These are phyloP conservation scores for Philotrypesis tridentata DNA, from an alignment of 1,140 invertebrate species.

Conservation along the genomic window DNA sequence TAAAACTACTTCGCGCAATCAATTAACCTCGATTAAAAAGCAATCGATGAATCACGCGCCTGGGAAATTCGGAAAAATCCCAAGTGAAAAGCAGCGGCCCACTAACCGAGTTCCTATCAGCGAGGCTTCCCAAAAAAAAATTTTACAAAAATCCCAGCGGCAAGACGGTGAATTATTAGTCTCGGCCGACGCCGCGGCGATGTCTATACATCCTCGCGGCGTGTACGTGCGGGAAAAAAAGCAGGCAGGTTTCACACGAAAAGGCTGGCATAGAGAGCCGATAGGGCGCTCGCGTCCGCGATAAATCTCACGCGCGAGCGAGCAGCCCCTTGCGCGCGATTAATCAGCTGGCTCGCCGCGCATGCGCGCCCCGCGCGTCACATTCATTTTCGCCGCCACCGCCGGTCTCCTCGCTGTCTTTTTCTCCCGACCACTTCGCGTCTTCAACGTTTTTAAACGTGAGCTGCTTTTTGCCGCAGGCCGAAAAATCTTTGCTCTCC, in stretches of 20 bases:
- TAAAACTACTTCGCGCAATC: background rate
- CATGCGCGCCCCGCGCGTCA: background rate
- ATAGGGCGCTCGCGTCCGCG: background rate
- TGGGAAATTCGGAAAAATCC: background rate
- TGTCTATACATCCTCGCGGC: background rate
- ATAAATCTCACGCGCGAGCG: constrained; percentile 5
- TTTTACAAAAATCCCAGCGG: constrained; percentile 19
- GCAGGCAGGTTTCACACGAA: constrained; percentile 25
- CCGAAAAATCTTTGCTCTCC: background rate
- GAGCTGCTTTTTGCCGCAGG: background rate
- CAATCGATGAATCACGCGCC: background rate
- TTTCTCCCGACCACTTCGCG: background rate
- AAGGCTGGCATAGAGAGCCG: background rate
- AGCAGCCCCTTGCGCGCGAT: background rate
- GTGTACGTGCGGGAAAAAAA: background rate
- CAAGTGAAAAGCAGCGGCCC: background rate
- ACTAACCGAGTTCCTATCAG: background rate
- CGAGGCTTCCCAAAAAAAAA: background rate
- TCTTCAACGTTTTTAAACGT: background rate
- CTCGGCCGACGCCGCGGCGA: background rate
- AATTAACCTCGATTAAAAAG: background rate
- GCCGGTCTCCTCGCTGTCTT: background rate
- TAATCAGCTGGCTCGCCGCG: constrained; percentile 3
- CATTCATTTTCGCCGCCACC: background rate
- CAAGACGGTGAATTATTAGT: constrained; percentile 38